Percentiles rank a stretch among this genome's conserved stretches.
Evolutionary conservation across 1,140 invertebrate genomes (phyloP).

Genomic region (Zaprionus tsacasi): DNA sequence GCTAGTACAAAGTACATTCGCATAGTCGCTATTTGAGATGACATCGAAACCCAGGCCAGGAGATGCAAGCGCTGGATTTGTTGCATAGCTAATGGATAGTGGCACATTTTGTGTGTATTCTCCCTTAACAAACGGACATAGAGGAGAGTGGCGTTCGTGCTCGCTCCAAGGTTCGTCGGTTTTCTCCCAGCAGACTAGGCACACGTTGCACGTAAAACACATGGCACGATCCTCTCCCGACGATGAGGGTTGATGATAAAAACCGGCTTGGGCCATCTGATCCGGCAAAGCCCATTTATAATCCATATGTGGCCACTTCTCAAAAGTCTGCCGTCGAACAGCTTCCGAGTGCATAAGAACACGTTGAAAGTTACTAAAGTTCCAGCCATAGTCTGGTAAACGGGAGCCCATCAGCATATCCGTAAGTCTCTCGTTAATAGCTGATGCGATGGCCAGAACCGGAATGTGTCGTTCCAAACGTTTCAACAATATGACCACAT

Average conservation of each 20-base stretch:
- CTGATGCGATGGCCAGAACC: slow-evolving; percentile 93
- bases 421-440: slow-evolving; percentile 93
- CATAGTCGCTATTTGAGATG: slow-evolving; percentile 86
- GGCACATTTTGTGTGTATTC: slow-evolving; percentile 98
- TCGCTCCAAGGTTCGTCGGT: slow-evolving; percentile 98
- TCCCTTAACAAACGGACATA: slow-evolving; percentile 96
- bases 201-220: slow-evolving; percentile 97
- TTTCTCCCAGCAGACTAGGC: slow-evolving; percentile 97
- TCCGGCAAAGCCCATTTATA: slow-evolving; percentile 98
- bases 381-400: slow-evolving; percentile 83
- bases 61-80: slow-evolving; percentile 89
- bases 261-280: slow-evolving; percentile 97
- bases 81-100: slow-evolving; percentile 94
- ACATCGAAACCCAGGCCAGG: slow-evolving; percentile 84
- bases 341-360: slow-evolving; percentile 96
- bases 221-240: slow-evolving; percentile 96
- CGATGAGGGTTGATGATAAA: slow-evolving; percentile 96
- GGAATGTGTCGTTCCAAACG: slow-evolving; percentile 92
- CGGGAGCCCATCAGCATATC: slow-evolving; percentile 87
- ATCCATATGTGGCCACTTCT: slow-evolving; percentile 97
- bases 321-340: slow-evolving; percentile 94
- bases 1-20: slow-evolving; percentile 90
- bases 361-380: slow-evolving; percentile 84
- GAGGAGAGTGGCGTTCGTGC: slow-evolving; percentile 96
- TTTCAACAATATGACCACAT: slow-evolving; percentile 92